Base-by-base conservation (phyloP, 2,797 vertebrate genomes). In the Uromys caudimaculatus region DNA sequence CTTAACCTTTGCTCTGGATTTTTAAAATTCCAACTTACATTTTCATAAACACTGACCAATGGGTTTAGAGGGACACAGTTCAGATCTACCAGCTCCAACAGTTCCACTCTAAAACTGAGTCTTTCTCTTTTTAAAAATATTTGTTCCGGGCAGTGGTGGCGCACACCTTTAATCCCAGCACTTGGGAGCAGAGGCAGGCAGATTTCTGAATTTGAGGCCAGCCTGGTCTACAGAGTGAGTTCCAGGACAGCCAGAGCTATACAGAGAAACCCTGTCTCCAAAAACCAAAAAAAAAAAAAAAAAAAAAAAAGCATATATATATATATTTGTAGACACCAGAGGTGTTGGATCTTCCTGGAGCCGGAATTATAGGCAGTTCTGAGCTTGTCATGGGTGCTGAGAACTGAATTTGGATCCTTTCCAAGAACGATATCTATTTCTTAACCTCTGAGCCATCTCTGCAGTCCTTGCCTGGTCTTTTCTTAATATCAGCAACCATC, bases 1-100 rank as follows among this genome's bases (percentile, higher is more conserved):
- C 96, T 98, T 95, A 95, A 84, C 92, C 85, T 95, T 96, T 86
- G 94, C 71, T 75, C 95, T 92, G 94, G 78, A 86, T 92, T 95
- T 97, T 97, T 60, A 4, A 96, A 94, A 84, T 90, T 88, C 86
- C 88, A 88, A 90, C 78, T 97, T 73, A 90, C 67, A 76, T 0
- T 92, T 97, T 82, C 89, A 91, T 95, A 95, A 95, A 69, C 91
- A 81, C 95, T 24, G 67, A 54, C 71, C 27, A 44, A 14, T 11
- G 29, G 35, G 41, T 56, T 97, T 94, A 86, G 41, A 93, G 35
- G 71, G 16, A 19, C 24, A 71, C 75, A 67, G 67, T 95, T 14
- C 29, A 96, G 90, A 78, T 29, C 83, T 44, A 87, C 27, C 67
- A 64, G 50, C 50, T 93, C 75, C 67, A 94, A 83, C 79, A 69